These are phyloP conservation scores for Hoplodrina ambigua DNA, from an alignment of 2,888 invertebrate genomes.

Conservation along the genomic window DNA sequence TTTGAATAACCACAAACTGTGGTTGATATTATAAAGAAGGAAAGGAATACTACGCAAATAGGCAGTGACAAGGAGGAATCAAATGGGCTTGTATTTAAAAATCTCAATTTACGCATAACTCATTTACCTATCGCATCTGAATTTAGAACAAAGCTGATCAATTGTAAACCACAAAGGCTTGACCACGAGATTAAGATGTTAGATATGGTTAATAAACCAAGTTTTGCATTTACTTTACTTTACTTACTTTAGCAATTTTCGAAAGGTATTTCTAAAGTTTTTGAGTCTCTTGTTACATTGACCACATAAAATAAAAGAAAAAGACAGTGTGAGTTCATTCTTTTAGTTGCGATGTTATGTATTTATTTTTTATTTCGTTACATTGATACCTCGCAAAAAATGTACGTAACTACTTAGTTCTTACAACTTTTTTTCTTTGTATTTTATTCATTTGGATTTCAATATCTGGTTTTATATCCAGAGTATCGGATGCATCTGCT, in stretches of 20 bases:
- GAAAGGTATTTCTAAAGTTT: too few relatives aligned
- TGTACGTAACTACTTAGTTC: background rate
- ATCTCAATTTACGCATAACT: background rate
- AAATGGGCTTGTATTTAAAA: background rate
- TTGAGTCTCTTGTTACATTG: background rate
- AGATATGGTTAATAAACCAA: too few relatives aligned
- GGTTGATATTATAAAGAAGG: conserved; percentile 2
- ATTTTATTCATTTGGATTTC: conserved; percentile 11
- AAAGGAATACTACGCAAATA: background rate
- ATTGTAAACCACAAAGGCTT: background rate
- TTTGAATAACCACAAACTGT: background rate
- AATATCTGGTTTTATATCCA: conserved; percentile 7
- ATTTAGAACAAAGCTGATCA: too few relatives aligned
- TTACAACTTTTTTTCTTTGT: background rate
- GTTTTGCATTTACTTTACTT: too few relatives aligned
- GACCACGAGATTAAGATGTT: background rate
- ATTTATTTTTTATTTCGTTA: conserved; percentile 3
- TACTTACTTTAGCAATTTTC: too few relatives aligned
- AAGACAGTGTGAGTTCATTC: conserved; percentile 4
- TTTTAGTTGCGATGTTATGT: background rate
- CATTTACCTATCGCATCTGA: background rate
- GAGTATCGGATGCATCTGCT: conserved; percentile 21
- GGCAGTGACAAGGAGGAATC: too few relatives aligned
- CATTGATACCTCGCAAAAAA: background rate
- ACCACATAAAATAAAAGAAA: background rate